These are phyloP conservation scores for Chloebia gouldiae DNA, from an alignment of 2,113 vertebrate species.

Conservation along the genomic window DNA sequence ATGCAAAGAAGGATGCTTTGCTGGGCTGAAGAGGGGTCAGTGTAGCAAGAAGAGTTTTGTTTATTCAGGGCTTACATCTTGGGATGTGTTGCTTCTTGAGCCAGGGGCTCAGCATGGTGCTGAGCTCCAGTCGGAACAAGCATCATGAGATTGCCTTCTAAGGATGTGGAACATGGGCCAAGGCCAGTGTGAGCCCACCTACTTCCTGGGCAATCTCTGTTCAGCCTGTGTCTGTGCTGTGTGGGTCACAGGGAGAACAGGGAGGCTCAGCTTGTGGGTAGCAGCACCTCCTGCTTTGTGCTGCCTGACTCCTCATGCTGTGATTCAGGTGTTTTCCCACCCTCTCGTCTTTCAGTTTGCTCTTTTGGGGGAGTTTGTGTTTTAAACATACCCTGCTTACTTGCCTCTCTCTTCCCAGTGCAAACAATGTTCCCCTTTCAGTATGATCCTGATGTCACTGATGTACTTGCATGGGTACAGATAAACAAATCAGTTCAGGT, in stretches of 20 bases:
- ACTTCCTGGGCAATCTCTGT: neutral
- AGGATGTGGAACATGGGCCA: neutral
- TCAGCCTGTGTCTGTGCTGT: neutral
- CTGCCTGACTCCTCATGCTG: neutral
- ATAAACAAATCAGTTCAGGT: neutral
- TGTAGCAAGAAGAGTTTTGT: neutral
- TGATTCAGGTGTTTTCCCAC: slow-evolving; percentile 8
- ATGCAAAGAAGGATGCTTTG: neutral
- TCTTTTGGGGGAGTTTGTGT: neutral
- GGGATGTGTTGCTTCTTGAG: neutral
- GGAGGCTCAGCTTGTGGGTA: neutral
- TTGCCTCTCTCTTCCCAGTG: neutral
- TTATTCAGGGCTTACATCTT: slow-evolving; percentile 2
- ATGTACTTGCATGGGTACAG: neutral
- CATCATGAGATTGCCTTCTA: slow-evolving; percentile 25
- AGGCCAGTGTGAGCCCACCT: neutral
- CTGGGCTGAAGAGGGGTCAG: neutral
- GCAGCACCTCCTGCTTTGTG: neutral
- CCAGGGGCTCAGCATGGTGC: neutral
- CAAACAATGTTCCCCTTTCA: slow-evolving; percentile 3
- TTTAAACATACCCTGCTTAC: neutral
- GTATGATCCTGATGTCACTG: neutral
- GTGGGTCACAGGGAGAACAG: neutral
- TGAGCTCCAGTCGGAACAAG: neutral
- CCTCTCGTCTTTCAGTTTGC: neutral